Evolutionary conservation across 2,888 invertebrate genomes (phyloP).

Genomic region (Sisyra nigra): DNA sequence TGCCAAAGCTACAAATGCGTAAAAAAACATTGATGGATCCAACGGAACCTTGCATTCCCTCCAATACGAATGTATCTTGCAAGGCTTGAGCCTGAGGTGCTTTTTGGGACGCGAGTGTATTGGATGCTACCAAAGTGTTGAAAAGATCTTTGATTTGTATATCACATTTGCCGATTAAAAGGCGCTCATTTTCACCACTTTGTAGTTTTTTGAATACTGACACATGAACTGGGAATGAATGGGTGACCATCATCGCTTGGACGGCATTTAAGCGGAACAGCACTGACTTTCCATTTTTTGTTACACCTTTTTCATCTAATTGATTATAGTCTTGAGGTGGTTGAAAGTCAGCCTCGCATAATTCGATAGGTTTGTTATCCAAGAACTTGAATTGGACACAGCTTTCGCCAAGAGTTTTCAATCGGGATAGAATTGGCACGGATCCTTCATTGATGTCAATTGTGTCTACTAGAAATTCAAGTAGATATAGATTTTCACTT

Average conservation of each 20-base stretch:
- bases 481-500: constrained; percentile 40
- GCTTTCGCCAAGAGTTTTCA: constrained; percentile 30
- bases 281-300: constrained; percentile 49
- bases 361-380: constrained; percentile 38
- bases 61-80: constrained; percentile 42
- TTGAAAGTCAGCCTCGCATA: constrained; percentile 39
- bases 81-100: constrained; percentile 35
- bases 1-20: constrained; percentile 29
- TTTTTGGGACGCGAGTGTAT: constrained; percentile 24
- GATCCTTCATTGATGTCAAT: constrained; percentile 28
- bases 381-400: constrained; percentile 44
- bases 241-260: constrained; percentile 33
- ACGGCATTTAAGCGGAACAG: constrained; percentile 42
- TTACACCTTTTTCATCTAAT: constrained; percentile 22
- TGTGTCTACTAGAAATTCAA: constrained; percentile 45
- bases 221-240: constrained; percentile 37
- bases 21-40: constrained; percentile 44
- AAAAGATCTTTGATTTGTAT: constrained; percentile 44
- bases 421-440: constrained; percentile 29
- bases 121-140: constrained; percentile 34
- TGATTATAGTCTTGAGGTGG: constrained; percentile 24
- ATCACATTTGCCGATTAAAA: constrained; percentile 37
- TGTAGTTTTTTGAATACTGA: constrained; percentile 37
- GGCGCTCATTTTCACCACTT: constrained; percentile 39
- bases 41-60: constrained; percentile 17